phyloP scores from a whole-genome alignment of 1,140 invertebrate genomes.

The Drosophila nebulosa region DNA sequence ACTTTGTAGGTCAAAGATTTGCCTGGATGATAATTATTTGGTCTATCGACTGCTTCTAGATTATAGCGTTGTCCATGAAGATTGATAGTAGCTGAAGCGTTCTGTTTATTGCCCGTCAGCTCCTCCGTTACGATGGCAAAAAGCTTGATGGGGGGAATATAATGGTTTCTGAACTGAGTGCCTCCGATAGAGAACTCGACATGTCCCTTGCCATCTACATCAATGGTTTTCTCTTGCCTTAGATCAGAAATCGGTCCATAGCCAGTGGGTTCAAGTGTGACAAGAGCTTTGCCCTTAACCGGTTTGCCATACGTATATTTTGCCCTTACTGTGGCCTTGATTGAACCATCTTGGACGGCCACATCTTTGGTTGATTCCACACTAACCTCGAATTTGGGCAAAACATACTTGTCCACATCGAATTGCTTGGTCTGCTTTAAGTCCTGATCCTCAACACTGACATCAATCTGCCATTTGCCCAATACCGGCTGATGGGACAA shows the following conservation, averaged over 20 bases:
- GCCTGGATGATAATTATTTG: slow-evolving; percentile 92
- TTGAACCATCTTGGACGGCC: slow-evolving; percentile 89
- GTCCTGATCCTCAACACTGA: slow-evolving; percentile 65
- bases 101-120: slow-evolving; percentile 88
- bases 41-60: slow-evolving; percentile 88
- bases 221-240: slow-evolving; percentile 84
- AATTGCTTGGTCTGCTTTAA: slow-evolving; percentile 50
- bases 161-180: slow-evolving; percentile 82
- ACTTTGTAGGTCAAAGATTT: slow-evolving; percentile 90
- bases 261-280: slow-evolving; percentile 83
- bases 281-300: slow-evolving; percentile 88
- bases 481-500: slow-evolving; percentile 92
- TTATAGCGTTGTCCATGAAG: slow-evolving; percentile 91
- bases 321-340: slow-evolving; percentile 90
- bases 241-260: not conserved
- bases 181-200: slow-evolving; percentile 86
- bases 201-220: slow-evolving; percentile 87
- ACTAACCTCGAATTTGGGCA: slow-evolving; percentile 95
- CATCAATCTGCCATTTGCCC: slow-evolving; percentile 94
- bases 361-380: slow-evolving; percentile 90
- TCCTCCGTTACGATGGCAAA: slow-evolving; percentile 89
- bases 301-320: slow-evolving; percentile 87
- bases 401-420: slow-evolving; percentile 90
- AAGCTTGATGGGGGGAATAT: slow-evolving; percentile 83
- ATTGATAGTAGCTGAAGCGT: slow-evolving; percentile 87